Percentiles rank a stretch among this genome's conserved stretches.
Conservation (phyloP, 2,113 vertebrate species). For the Vimba vimba region DNA sequence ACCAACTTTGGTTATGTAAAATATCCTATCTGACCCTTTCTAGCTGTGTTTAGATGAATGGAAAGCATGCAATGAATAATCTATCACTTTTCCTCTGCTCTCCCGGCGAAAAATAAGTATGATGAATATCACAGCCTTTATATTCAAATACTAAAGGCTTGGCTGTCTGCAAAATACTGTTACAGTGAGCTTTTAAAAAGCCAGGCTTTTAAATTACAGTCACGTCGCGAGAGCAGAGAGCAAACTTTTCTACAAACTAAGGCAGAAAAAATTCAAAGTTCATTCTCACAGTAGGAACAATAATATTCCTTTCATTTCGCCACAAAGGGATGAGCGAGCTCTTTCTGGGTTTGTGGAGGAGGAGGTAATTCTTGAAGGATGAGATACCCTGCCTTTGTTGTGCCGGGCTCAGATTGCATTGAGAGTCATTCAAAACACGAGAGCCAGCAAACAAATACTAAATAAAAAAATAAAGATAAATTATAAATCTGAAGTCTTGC, state of each 20-base stretch:
- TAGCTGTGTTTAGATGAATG: conserved; percentile 19
- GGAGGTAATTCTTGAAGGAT: conserved; percentile 57
- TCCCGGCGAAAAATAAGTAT: conserved; percentile 1
- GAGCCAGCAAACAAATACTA: conserved; percentile 61
- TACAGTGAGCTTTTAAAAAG: conserved; percentile 16
- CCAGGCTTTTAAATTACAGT: conserved; percentile 20
- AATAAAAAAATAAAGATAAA: conserved; percentile 63
- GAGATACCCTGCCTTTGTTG: conserved; percentile 52
- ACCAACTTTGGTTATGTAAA: conserved; percentile 8
- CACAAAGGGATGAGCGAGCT: background rate
- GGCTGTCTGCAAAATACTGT: conserved; percentile 11
- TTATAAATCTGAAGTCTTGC: conserved; percentile 67
- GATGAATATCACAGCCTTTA: conserved; percentile 36
- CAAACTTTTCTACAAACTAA: conserved; percentile 32
- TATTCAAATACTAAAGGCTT: conserved; percentile 29
- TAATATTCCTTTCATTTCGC: conserved; percentile 30
- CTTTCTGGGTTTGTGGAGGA: conserved; percentile 19
- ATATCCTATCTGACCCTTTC: conserved; percentile 20
- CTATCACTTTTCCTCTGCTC: conserved; percentile 27
- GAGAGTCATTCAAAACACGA: conserved; percentile 55
- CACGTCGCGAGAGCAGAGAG: conserved; percentile 14
- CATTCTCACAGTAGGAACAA: conserved; percentile 24
- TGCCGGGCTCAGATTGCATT: conserved; percentile 60
- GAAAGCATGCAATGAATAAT: conserved; percentile 32
- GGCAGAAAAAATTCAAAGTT: background rate